A percentile compares a stretch with the other conserved stretches of the same genome.
These are phyloP conservation scores for Zaprionus taronus DNA, from an alignment of 1,140 invertebrate species.

Conservation along the genomic window DNA sequence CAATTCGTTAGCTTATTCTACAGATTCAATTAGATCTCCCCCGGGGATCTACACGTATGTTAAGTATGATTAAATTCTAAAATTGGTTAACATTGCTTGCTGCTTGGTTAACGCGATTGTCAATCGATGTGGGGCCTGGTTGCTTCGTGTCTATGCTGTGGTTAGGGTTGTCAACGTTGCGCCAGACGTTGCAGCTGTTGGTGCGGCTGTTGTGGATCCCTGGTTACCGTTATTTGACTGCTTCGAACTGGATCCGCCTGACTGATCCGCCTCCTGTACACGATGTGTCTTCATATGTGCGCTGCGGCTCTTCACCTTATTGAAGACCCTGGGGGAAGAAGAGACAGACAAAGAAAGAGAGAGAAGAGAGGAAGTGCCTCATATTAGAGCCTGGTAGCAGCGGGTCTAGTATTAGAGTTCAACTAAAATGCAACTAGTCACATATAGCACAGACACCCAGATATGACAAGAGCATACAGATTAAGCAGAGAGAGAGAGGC, in stretches of 20 bases:
- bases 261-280: slow-evolving; percentile 88
- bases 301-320: slow-evolving; percentile 98
- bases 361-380: slow-evolving; percentile 14
- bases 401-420: neutral
- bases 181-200: slow-evolving; percentile 21
- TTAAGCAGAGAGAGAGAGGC: slow-evolving; percentile 14
- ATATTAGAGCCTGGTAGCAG: slow-evolving; percentile 32
- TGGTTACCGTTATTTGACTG: slow-evolving; percentile 39
- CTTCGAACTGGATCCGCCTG: slow-evolving; percentile 38
- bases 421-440: slow-evolving; percentile 20
- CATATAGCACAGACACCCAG: slow-evolving; percentile 56
- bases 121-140: slow-evolving; percentile 54
- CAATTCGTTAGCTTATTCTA: slow-evolving; percentile 54
- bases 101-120: slow-evolving; percentile 78
- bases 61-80: slow-evolving; percentile 51
- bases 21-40: slow-evolving; percentile 40
- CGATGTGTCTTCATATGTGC: slow-evolving; percentile 99
- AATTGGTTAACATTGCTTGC: slow-evolving; percentile 71
- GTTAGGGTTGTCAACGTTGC: slow-evolving; percentile 38
- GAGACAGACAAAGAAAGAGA: slow-evolving; percentile 10
- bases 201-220: slow-evolving; percentile 12
- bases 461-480: slow-evolving; percentile 53
- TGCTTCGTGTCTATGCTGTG: slow-evolving; percentile 36
- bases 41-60: neutral
- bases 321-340: slow-evolving; percentile 91